Evolutionary conservation across 2,888 invertebrate species (phyloP), one percentile per base, ranked within the genome.

Genomic region (Hirtodrosophila confusa): DNA sequence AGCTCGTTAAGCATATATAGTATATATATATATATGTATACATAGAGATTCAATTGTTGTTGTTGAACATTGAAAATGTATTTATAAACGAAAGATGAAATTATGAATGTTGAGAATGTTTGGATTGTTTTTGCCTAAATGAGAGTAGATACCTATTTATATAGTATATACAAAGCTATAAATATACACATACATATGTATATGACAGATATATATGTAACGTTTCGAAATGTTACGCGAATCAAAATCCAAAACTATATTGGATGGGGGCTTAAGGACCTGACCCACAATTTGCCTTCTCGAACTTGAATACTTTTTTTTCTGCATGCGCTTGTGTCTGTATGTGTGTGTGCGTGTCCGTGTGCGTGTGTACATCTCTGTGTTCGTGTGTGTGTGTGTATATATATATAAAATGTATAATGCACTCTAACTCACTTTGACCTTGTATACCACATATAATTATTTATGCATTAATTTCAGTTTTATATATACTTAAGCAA

Each of bases 51-150:
- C 88, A 86, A 88, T 88, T 88, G 80, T 82, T 82, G 86, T 79
- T 80, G 80, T 87, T 86, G 23, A 65, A 86, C 86, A 80, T 80
- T 86, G 86, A 78, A 86, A 88, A 82, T 82, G 86, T 88, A 86
- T 83, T 82, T 80, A 74, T 65, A 51, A 6, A 64, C 55, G n/a
- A 51, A 49, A 24, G 2, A 66, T 50, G 50, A 64, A 77, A 73
- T 63, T 58, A 69, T 54, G 27, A 78, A 74, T 78, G 75, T 82
- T 69, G 61, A 78, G 56, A 55, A 80, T 69, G 58, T 69, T 66
- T 80, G 39, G 57, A 67, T 77, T 73, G 49, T 54, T 74, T 67
- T 74, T 55, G 61, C 48, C 50, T 44, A 33, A 45, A 17, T 49
- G 12, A 35, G 27, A 62, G 31, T 39, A 55, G 12, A 55, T 49